Percentiles rank a stretch among this genome's conserved stretches.
Conservation (phyloP, 2,888 invertebrate species). For the Apodemia hepburni region DNA sequence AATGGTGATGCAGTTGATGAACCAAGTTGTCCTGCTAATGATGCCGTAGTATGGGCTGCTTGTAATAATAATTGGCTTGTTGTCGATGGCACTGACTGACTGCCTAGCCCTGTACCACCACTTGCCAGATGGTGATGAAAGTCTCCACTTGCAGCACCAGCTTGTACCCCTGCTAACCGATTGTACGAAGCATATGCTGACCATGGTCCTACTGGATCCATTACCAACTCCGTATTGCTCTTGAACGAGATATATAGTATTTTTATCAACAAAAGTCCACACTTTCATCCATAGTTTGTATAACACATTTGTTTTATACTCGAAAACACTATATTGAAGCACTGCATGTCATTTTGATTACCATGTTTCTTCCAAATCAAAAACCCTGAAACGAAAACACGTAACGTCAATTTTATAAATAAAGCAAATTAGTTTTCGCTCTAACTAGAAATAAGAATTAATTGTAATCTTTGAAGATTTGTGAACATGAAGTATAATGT, state of each 20-base stretch:
- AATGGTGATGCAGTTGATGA: slow-evolving; percentile 82
- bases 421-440: not conserved
- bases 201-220: slow-evolving; percentile 96
- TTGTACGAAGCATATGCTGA: slow-evolving; percentile 91
- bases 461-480: not conserved
- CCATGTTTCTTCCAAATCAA: slow-evolving; percentile 48
- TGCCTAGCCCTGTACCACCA: slow-evolving; percentile 73
- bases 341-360: slow-evolving; percentile 56
- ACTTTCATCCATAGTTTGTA: slow-evolving; percentile 77
- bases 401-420: slow-evolving; percentile 21
- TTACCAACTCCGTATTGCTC: slow-evolving; percentile 79
- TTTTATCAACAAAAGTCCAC: slow-evolving; percentile 70
- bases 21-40: slow-evolving; percentile 82
- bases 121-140: slow-evolving; percentile 85
- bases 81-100: slow-evolving; percentile 81
- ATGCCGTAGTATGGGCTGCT: slow-evolving; percentile 81
- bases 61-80: slow-evolving; percentile 85
- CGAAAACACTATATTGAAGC: slow-evolving; percentile 58
- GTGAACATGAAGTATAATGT: not conserved
- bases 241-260: slow-evolving; percentile 62
- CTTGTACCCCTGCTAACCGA: slow-evolving; percentile 86
- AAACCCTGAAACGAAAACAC: slow-evolving; percentile 69
- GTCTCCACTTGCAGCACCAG: slow-evolving; percentile 84
- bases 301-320: slow-evolving; percentile 54
- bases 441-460: not conserved